Evolutionary conservation across 2,797 vertebrate species (phyloP).

Genomic region (Choloepus didactylus): DNA sequence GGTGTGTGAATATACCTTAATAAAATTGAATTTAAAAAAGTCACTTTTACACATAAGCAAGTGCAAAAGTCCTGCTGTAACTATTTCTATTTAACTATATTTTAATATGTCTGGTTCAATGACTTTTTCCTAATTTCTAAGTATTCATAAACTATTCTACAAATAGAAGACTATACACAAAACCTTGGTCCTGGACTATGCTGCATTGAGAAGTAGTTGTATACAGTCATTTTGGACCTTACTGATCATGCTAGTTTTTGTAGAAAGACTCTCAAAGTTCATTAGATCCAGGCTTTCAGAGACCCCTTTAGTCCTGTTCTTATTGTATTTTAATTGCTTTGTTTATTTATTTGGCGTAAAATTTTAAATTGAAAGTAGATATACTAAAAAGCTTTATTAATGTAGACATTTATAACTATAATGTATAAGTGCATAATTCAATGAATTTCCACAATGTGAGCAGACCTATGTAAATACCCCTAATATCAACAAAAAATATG

Average conservation of each 20-base stretch:
- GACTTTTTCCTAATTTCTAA: no score
- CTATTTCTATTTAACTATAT: not conserved
- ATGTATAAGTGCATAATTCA: not conserved
- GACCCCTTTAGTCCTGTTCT: not conserved
- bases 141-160: no score
- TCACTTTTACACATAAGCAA: no score
- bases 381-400: not conserved
- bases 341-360: not conserved
- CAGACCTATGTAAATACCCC: not conserved
- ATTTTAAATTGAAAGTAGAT: not conserved
- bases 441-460: not conserved
- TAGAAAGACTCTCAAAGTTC: not conserved
- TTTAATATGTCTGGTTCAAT: no score
- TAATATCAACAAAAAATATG: not conserved
- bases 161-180: no score
- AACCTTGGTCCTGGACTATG: no score
- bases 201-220: no score
- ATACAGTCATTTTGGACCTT: not conserved
- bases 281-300: not conserved
- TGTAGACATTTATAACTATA: no score
- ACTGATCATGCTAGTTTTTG: not conserved
- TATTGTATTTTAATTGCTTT: not conserved
- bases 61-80: not conserved
- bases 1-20: no score
- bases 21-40: no score